Conservation (phyloP, 2,113 vertebrate genomes). For the Taurulus bubalis region DNA sequence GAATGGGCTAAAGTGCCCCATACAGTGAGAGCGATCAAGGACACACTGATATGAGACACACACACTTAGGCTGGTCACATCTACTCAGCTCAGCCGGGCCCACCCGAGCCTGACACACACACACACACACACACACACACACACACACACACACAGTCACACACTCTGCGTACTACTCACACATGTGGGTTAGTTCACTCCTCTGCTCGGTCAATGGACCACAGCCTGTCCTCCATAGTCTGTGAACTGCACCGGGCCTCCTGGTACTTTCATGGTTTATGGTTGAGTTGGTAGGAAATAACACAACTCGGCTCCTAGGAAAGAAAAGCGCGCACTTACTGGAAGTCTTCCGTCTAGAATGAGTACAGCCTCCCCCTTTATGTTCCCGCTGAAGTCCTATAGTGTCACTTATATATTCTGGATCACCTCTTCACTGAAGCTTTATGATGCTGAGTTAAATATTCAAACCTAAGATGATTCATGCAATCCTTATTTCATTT, state of each 20-base stretch:
- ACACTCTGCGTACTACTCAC: slow-evolving; percentile 21
- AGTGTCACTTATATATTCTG: not conserved
- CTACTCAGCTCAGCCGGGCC: slow-evolving; percentile 63
- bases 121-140: slow-evolving; percentile 39
- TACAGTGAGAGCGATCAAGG: slow-evolving; percentile 78
- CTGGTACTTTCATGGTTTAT: slow-evolving; percentile 1
- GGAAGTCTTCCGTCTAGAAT: not conserved
- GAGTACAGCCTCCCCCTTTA: not conserved
- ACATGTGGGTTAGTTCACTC: slow-evolving; percentile 52
- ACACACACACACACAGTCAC: slow-evolving; percentile 30
- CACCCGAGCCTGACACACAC: slow-evolving; percentile 53
- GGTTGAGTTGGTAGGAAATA: not conserved
- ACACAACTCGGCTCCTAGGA: not conserved
- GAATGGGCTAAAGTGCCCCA: slow-evolving; percentile 75
- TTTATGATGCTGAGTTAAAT: not conserved
- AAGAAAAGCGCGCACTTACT: not conserved
- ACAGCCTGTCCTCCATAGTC: slow-evolving; percentile 27
- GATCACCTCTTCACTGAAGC: not conserved
- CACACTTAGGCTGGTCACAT: slow-evolving; percentile 80
- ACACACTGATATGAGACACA: slow-evolving; percentile 82
- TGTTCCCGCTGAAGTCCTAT: not conserved
- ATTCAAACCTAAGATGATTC: not conserved
- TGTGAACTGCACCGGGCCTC: slow-evolving; percentile 13
- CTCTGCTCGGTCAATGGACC: slow-evolving; percentile 61
- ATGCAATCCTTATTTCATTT: not conserved